These are phyloP conservation scores for Agrilus mali DNA, from an alignment of 2,888 invertebrate genomes.

Conservation along the genomic window DNA sequence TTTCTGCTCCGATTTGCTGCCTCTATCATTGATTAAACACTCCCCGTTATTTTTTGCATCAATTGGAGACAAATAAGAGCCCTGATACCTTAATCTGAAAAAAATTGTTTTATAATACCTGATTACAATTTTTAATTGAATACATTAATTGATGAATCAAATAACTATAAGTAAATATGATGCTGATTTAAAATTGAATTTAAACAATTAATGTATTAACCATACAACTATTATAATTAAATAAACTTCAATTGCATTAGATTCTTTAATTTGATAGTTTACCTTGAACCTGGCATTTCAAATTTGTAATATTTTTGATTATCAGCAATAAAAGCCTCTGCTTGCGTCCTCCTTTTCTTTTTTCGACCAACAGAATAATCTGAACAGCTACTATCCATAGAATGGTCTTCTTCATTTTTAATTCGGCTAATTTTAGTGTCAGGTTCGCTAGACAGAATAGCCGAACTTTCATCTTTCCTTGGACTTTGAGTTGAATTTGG, in stretches of 20 bases:
- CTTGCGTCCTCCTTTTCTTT: constrained; percentile 38
- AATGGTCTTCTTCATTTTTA: constrained; percentile 13
- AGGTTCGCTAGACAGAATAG: constrained; percentile 16
- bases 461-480: constrained; percentile 13
- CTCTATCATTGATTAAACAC: constrained; percentile 9
- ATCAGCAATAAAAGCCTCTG: constrained; percentile 44
- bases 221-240: too few relatives aligned
- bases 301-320: constrained; percentile 45
- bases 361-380: constrained; percentile 21
- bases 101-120: not conserved
- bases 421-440: constrained; percentile 6
- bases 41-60: constrained; percentile 24
- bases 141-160: not conserved
- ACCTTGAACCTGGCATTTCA: constrained; percentile 37
- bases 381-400: constrained; percentile 26
- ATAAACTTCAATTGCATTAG: too few relatives aligned
- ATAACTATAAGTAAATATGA: too few relatives aligned
- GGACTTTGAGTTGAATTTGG: constrained; percentile 27
- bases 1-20: constrained; percentile 12
- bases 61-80: constrained; percentile 25
- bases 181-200: too few relatives aligned
- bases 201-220: too few relatives aligned
- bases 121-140: too few relatives aligned
- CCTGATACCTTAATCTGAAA: constrained; percentile 31
- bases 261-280: constrained; percentile 12